A percentile compares a stretch with the other conserved stretches of the same genome.
phyloP scores from a whole-genome alignment of 30 jellyfish, hydroid and myxozoan genomes.

The Nemopilema nomurai region DNA sequence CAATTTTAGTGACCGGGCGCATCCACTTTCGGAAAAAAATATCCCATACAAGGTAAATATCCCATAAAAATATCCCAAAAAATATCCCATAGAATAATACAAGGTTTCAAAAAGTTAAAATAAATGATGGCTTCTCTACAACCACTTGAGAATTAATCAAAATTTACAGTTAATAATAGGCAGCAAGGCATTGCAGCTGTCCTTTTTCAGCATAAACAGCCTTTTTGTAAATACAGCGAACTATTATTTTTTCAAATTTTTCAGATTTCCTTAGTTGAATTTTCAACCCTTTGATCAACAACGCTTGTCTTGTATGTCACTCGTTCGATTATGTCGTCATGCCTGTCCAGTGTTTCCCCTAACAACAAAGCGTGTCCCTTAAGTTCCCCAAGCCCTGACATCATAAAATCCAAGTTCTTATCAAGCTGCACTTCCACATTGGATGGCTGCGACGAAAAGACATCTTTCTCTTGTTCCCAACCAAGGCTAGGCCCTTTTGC shows the following conservation, averaged over 20 bases:
- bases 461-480: constrained; percentile 24
- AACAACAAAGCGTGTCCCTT: constrained; percentile 80
- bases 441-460: constrained; percentile 1
- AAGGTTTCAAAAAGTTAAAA: too few species aligned
- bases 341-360: constrained; percentile 88
- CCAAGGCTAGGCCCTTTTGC: not conserved
- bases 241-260: constrained; percentile 39
- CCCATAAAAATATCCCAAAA: too few species aligned
- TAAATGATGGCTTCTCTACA: too few species aligned
- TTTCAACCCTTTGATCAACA: constrained; percentile 72
- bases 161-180: too few species aligned
- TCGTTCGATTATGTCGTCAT: constrained; percentile 71
- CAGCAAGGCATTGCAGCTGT: too few species aligned
- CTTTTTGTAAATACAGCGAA: too few species aligned
- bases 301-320: constrained; percentile 59
- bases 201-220: too few species aligned
- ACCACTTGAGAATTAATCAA: too few species aligned
- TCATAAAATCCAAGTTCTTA: constrained; percentile 73
- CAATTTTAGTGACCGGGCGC: too few species aligned
- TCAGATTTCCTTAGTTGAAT: constrained; percentile 48
- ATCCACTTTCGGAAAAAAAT: too few species aligned
- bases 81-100: too few species aligned
- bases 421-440: constrained; percentile 64
- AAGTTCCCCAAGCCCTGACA: constrained; percentile 73
- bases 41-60: too few species aligned